Conservation (phyloP, 1,140 invertebrate species). For the Nomia melanderi region DNA sequence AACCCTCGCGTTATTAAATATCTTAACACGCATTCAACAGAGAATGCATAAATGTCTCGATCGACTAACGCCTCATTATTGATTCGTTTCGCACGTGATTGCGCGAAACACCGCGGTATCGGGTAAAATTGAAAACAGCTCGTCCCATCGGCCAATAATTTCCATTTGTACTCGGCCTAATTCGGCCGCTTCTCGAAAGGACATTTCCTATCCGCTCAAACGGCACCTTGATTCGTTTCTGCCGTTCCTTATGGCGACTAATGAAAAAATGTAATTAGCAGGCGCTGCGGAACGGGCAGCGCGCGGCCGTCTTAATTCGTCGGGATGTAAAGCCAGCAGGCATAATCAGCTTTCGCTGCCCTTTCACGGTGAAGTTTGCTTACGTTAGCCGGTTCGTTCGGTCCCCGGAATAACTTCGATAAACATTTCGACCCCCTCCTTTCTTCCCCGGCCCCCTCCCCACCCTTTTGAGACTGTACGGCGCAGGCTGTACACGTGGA, state of each 20-base stretch:
- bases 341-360: slow-evolving; percentile 61
- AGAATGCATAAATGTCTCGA: too few species aligned
- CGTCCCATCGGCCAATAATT: neutral
- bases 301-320: slow-evolving; percentile 45
- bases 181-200: neutral
- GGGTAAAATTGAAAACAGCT: neutral
- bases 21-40: too few species aligned
- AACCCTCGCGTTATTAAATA: too few species aligned
- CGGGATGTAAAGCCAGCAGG: slow-evolving; percentile 54
- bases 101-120: neutral
- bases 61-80: too few species aligned
- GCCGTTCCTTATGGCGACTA: slow-evolving; percentile 3
- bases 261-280: slow-evolving; percentile 48
- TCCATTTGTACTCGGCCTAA: neutral
- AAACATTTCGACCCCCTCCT: slow-evolving; percentile 65
- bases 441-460: neutral
- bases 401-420: slow-evolving; percentile 71
- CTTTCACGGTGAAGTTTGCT: slow-evolving; percentile 68
- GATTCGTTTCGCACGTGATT: too few species aligned
- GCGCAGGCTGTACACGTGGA: slow-evolving; percentile 37
- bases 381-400: slow-evolving; percentile 65
- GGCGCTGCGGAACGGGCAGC: slow-evolving; percentile 17
- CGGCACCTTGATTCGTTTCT: neutral
- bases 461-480: slow-evolving; percentile 14
- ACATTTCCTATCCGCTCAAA: neutral